Conservation (phyloP, 2,888 invertebrate species). For the Lacanobia wlatinum region DNA sequence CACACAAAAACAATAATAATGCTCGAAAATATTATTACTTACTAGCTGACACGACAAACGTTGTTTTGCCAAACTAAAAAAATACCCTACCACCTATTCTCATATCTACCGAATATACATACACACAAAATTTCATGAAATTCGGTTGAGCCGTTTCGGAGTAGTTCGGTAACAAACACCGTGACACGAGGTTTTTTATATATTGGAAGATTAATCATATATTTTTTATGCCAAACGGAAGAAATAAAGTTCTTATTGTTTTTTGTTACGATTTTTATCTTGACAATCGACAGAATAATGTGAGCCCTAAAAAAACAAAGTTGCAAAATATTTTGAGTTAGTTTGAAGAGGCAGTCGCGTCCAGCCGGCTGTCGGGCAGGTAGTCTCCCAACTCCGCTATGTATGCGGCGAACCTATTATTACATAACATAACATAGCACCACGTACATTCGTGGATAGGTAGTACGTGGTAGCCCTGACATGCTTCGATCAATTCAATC, state of each 20-base stretch:
- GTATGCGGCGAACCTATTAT: slow-evolving; percentile 72
- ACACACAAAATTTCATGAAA: no score
- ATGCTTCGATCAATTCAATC: slow-evolving; percentile 82
- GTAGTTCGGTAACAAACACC: no score
- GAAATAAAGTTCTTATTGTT: neutral
- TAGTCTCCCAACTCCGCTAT: slow-evolving; percentile 54
- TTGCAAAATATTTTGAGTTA: slow-evolving; percentile 24
- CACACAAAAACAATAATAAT: slow-evolving; percentile 5
- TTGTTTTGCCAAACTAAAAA: no score
- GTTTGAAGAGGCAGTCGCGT: slow-evolving; percentile 5
- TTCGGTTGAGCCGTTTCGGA: no score
- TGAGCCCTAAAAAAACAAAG: slow-evolving; percentile 4
- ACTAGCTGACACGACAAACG: no score
- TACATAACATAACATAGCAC: slow-evolving; percentile 82
- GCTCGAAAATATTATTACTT: no score
- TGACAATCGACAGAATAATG: neutral
- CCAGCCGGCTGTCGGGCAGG: slow-evolving; percentile 23
- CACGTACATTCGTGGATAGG: slow-evolving; percentile 77
- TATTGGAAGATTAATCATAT: no score
- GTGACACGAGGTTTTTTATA: no score
- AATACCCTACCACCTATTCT: no score
- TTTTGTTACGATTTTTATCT: neutral
- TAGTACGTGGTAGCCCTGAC: slow-evolving; percentile 86
- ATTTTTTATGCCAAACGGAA: no score
- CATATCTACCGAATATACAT: no score